Evolutionary conservation across 2,888 invertebrate genomes (phyloP), one percentile per base, ranked within the genome.

Genomic region (Phoenoteleia sp.): DNA sequence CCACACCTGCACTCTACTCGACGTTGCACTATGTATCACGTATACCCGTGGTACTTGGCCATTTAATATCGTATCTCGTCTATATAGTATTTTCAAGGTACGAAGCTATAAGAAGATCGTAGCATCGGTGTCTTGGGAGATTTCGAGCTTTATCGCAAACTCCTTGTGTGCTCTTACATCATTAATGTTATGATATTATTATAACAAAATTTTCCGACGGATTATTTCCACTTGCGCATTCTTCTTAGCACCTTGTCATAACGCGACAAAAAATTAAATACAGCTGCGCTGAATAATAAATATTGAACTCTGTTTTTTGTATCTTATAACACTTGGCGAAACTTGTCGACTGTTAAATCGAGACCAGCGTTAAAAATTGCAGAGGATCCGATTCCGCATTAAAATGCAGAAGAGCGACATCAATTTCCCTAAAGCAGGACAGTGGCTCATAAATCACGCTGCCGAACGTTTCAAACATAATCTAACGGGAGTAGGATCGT

Each of bases 1-100:
- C 69, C 77, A 83, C 82, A 81, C 81, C 86, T 80, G 86, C 86
- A 85, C 82, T 85, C 71, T 62, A 45, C 69, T 83, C 84, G 47
- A 72, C 82, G 66, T 58, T 64, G 72, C 83, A 56, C 84, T 84
- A 88, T 86, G 87, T 81, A 84, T 84, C 82, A 71, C 83, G 81
- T 84, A 85, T 81, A 86, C 77, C 79, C 62, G 74, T 62, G 83
- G 77, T 81, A 84, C 81, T 81, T 81, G 85, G 88, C 86, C 87
- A 87, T 89, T 89, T 88, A 87, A 89, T 89, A 88, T 85, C 85
- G 83, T 87, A 89, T 88, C 87, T 88, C 75, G 66, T 66, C 87
- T 71, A 69, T 81, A 80, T 60, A 81, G 81, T 85, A 75, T 79
- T 85, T 85, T 80, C 79, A 64, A 79, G 79, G 74, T 64, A 80